Evolutionary conservation across 2,888 invertebrate genomes (phyloP), one percentile per base, ranked within the genome.

Genomic region (Notodonta dromedarius): DNA sequence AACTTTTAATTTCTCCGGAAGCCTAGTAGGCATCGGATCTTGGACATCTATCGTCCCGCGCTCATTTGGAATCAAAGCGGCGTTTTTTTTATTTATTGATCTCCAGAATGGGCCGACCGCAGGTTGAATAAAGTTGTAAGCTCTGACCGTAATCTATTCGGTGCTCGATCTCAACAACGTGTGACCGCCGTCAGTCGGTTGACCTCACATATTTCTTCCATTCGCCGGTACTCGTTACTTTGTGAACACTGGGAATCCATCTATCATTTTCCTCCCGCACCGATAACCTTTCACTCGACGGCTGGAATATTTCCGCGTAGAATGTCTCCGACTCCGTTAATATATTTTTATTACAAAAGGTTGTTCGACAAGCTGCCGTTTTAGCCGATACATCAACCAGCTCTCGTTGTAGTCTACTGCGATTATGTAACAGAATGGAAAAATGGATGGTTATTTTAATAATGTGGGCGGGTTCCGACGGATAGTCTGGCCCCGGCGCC

Each of bases 131-230:
- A 85, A 86, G 83, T 85, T 82, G 82, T 86, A 85, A 84, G 81
- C 83, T 82, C 72, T 79, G 84, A 83, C 85, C 86, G 88, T 88
- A 90, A 89, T 87, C 87, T 86, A 84, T 85, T 79, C 83, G 79
- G 79, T 79, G 78, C 80, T 80, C 83, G 81, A 83, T 79, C 77
- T 77, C 78, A 80, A 78, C 81, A 85, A 83, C 86, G 84, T 83
- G 83, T 79, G 86, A 84, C 86, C 82, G 84, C 75, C 81, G 84
- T 86, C 82, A 82, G 79, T 78, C 83, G 84, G 83, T 82, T 84
- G 88, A 89, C 87, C 88, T 87, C 86, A 84, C 85, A 84, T 84
- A 83, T 88, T 84, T 85, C 84, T 84, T 80, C 79, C 77, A 84
- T 85, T 86, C 78, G 77, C 75, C 72, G 74, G 71, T 73, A 79